Conservation (phyloP, 53 echinoderm and acorn worm species). For the Holothuria scabra region DNA sequence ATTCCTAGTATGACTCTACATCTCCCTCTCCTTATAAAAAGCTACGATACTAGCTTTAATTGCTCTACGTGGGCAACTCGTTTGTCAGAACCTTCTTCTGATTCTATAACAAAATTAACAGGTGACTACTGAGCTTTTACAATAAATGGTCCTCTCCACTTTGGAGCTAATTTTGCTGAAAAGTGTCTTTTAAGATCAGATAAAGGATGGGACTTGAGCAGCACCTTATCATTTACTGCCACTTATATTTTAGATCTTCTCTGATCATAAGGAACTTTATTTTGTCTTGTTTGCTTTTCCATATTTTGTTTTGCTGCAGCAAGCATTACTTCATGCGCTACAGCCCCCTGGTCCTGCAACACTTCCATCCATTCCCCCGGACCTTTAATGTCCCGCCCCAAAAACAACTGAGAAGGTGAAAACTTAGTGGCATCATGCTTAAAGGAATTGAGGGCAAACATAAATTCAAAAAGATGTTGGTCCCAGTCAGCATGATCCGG, state of each 20-base stretch:
- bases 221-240: conserved; percentile 10
- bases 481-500: conserved; percentile 40
- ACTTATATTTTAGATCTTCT: not conserved
- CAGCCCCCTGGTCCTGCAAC: not conserved
- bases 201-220: conserved; percentile 48
- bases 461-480: conserved; percentile 52
- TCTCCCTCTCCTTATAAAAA: not conserved
- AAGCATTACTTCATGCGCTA: not conserved
- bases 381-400: conserved; percentile 2
- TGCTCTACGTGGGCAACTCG: conserved; percentile 31
- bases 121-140: not conserved
- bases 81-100: no score
- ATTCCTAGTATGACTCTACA: not conserved
- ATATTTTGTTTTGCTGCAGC: not conserved
- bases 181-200: conserved; percentile 54
- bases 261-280: conserved; percentile 20
- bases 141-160: conserved; percentile 39
- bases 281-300: not conserved
- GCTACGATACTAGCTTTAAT: conserved; percentile 11
- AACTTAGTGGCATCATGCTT: no score
- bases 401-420: conserved; percentile 52
- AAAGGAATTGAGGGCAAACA: no score
- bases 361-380: conserved; percentile 29
- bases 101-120: no score
- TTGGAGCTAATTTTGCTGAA: conserved; percentile 58